Evolutionary conservation across 2,113 vertebrate genomes (phyloP).

Genomic region (Poeciliopsis retropinna): DNA sequence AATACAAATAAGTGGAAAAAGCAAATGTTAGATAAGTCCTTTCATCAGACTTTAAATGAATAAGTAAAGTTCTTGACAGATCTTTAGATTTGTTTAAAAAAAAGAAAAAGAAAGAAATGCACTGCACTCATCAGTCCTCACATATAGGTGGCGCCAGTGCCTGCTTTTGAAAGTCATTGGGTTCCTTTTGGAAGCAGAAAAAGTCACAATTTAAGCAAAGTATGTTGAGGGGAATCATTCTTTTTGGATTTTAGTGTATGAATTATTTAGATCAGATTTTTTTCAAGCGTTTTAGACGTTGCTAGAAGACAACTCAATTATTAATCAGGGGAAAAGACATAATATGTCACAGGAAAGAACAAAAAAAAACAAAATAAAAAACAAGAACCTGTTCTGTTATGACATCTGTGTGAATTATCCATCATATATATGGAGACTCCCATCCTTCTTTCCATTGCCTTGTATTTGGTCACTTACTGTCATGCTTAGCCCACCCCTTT

Average conservation of each 20-base stretch:
- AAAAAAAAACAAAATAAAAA: background rate
- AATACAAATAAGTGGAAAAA: too few relatives aligned
- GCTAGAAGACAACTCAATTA: background rate
- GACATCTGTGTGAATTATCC: slow-evolving; percentile 5
- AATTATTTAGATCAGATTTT: background rate
- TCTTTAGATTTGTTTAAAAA: background rate
- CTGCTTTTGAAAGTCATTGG: background rate
- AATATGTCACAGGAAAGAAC: background rate
- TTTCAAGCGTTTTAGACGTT: background rate
- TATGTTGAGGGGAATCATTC: background rate
- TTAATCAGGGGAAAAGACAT: background rate
- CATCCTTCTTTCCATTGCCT: slow-evolving; percentile 2
- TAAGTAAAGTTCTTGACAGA: background rate
- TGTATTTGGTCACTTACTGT: slow-evolving; percentile 68
- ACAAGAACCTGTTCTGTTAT: slow-evolving; percentile 1
- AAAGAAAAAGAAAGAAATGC: too few relatives aligned
- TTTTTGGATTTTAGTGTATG: background rate
- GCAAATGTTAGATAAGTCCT: too few relatives aligned
- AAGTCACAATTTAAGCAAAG: too few relatives aligned
- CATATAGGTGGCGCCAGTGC: background rate
- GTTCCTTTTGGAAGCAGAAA: too few relatives aligned
- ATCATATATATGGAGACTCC: slow-evolving; percentile 24
- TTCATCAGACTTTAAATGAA: too few relatives aligned
- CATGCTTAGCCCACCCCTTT: slow-evolving; percentile 51
- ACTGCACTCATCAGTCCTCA: background rate